Base-by-base conservation (phyloP, 2,888 invertebrate species). In the Melanophora roralis region DNA sequence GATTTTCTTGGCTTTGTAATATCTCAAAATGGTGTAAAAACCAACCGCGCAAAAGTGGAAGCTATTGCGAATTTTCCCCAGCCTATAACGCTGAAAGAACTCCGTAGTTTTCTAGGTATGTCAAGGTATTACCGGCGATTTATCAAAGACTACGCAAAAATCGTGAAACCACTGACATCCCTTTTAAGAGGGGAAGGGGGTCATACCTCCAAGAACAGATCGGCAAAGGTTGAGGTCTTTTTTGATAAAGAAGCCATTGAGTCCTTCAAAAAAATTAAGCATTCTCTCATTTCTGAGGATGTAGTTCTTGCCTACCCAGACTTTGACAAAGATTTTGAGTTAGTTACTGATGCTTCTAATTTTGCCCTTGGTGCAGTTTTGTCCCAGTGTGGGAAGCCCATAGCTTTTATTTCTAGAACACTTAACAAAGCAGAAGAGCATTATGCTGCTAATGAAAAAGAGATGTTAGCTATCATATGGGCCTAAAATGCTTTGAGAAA, bases 51-150 rank as follows among this genome's bases (percentile, higher is more conserved):
- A 9, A 83, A 83, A 65, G 78, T 81, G 2, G 38, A 81, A 45
- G 45, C 80, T 7, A 81, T 83, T 9, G 8, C 21, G 11, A 45
- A 75, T 0, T 74, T 79, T 9, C 75, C 71, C 1, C 14, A 32
- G 4, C 82, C 79, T 1, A 68, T 64, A 82, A 73, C 3, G 9
- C 6, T 82, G 1, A 81, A 77, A 34, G 74, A 81, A 27, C 62
- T 82, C 1, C 38, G 81, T 77, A 75, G 0, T 81, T 82, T 43
- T 57, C 81, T n/a, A n/a, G 83, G 82, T 8, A 21, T 82, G 8
- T 77, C 82, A 27, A 75, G 75, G 0, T 64, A 73, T 12, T 64
- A 73, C 19, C 16, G 64, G 3, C 27, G 40, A 9, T 62, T 60
- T 40, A 59, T 71, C 2, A 49, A 60, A 14, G 71, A 49, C n/a